Conservation (phyloP, 2,888 invertebrate genomes). For the Platycheirus rosarum region DNA sequence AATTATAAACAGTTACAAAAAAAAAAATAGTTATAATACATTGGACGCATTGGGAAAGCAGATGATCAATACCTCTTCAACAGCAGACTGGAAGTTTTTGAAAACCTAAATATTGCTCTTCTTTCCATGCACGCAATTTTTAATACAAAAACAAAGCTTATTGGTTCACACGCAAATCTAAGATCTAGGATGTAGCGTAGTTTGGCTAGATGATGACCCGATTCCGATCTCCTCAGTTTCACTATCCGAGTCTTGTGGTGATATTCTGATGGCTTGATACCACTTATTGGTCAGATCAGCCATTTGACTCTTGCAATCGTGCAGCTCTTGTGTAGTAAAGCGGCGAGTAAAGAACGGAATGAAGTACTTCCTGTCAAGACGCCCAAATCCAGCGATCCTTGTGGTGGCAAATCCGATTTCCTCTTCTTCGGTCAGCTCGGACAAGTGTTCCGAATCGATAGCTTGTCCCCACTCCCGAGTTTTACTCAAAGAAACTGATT, state of each 20-base stretch:
- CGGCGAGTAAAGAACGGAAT: slow-evolving; percentile 98
- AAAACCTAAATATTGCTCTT: too few species aligned
- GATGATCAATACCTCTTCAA: too few species aligned
- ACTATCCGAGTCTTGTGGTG: slow-evolving; percentile 93
- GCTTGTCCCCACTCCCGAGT: slow-evolving; percentile 99
- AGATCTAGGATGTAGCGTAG: slow-evolving; percentile 51
- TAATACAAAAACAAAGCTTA: slow-evolving; percentile 44
- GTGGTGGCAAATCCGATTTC: slow-evolving; percentile 92
- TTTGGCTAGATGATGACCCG: slow-evolving; percentile 78
- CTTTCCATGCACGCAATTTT: too few species aligned
- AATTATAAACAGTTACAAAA: slow-evolving; percentile 50
- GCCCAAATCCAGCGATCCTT: slow-evolving; percentile 93
- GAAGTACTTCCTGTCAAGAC: slow-evolving; percentile 95
- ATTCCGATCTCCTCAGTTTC: slow-evolving; percentile 84
- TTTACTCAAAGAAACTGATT: slow-evolving; percentile 97
- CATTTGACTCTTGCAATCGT: slow-evolving; percentile 98
- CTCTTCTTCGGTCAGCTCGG: slow-evolving; percentile 95
- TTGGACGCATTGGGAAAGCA: too few species aligned
- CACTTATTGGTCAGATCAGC: slow-evolving; percentile 97
- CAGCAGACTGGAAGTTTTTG: too few species aligned
- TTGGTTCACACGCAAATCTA: slow-evolving; percentile 9
- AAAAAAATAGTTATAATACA: slow-evolving; percentile 41
- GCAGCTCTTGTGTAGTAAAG: slow-evolving; percentile 97
- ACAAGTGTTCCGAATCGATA: slow-evolving; percentile 95
- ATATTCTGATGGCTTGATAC: slow-evolving; percentile 97